These are phyloP conservation scores for Epinotia nisella DNA, from an alignment of 2,888 invertebrate genomes.

Conservation along the genomic window DNA sequence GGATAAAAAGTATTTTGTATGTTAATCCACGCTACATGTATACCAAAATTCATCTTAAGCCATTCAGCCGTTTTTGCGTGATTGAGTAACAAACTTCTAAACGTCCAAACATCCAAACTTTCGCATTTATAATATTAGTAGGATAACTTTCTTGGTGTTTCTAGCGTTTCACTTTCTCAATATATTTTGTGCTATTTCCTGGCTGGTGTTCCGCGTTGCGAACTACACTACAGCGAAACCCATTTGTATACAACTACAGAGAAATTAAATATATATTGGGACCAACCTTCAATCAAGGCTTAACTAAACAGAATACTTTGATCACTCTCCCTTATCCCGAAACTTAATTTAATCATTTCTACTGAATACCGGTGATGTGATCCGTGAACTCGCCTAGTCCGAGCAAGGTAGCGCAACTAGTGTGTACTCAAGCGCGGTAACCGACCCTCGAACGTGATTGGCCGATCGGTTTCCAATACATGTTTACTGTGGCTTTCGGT, in stretches of 20 bases:
- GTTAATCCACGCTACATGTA: too few relatives aligned
- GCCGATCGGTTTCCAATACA: conserved; percentile 30
- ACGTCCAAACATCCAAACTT: too few relatives aligned
- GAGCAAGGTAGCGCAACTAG: conserved; percentile 6
- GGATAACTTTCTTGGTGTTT: too few relatives aligned
- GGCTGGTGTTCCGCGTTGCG: too few relatives aligned
- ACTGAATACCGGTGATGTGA: conserved; percentile 32
- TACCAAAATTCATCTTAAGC: too few relatives aligned
- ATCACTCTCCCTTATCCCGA: conserved; percentile 21
- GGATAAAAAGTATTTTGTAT: too few relatives aligned
- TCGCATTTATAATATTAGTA: too few relatives aligned
- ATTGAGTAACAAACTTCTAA: too few relatives aligned
- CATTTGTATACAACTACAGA: neutral
- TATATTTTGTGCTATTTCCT: too few relatives aligned
- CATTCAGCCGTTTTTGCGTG: too few relatives aligned
- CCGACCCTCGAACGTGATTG: conserved; percentile 32
- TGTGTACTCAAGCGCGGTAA: conserved; percentile 20
- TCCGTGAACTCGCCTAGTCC: conserved; percentile 7
- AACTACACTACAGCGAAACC: neutral
- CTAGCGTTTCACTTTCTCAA: too few relatives aligned
- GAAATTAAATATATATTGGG: too few relatives aligned
- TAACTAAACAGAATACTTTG: conserved; percentile 20
- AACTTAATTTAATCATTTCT: conserved; percentile 34
- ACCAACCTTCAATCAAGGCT: conserved; percentile 1
- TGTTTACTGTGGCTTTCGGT: conserved; percentile 23